phyloP scores from a whole-genome alignment of 2,113 vertebrate genomes.

The Opisthocomus hoazin region DNA sequence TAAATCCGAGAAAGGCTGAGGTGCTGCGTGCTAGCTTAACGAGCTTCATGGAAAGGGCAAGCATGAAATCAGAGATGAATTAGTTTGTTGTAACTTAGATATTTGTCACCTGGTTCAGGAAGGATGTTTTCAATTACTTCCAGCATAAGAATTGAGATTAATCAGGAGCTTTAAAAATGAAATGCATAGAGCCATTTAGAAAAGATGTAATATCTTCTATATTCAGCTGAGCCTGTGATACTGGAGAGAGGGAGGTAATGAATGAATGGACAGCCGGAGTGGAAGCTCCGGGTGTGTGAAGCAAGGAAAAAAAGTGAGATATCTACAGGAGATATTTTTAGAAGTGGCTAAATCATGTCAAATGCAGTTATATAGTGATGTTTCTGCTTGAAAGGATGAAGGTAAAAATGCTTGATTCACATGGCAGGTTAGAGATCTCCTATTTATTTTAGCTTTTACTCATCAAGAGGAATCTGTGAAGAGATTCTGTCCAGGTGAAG shows the following conservation, averaged over 20 bases:
- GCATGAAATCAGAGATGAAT: background rate
- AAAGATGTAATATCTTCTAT: background rate
- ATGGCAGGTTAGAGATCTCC: background rate
- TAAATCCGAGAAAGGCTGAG: background rate
- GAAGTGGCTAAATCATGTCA: background rate
- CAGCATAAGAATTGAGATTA: background rate
- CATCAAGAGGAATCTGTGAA: background rate
- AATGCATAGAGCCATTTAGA: background rate
- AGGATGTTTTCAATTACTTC: constrained; percentile 11
- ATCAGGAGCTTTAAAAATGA: background rate
- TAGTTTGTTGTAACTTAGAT: background rate
- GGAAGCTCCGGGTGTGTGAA: background rate
- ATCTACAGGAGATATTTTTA: background rate
- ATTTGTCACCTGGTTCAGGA: background rate
- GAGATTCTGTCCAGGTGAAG: background rate
- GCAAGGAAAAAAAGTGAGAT: background rate
- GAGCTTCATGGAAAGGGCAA: constrained; percentile 9
- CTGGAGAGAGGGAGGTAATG: background rate
- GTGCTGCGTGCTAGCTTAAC: background rate
- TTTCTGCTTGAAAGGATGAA: background rate
- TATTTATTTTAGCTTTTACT: background rate
- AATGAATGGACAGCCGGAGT: background rate
- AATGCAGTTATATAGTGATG: background rate
- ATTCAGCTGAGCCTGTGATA: background rate
- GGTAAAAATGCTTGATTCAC: background rate